Percentiles rank a stretch among this genome's conserved stretches.
Evolutionary conservation across 2,113 vertebrate genomes (phyloP).

Genomic region (Hymenochirus boettgeri): DNA sequence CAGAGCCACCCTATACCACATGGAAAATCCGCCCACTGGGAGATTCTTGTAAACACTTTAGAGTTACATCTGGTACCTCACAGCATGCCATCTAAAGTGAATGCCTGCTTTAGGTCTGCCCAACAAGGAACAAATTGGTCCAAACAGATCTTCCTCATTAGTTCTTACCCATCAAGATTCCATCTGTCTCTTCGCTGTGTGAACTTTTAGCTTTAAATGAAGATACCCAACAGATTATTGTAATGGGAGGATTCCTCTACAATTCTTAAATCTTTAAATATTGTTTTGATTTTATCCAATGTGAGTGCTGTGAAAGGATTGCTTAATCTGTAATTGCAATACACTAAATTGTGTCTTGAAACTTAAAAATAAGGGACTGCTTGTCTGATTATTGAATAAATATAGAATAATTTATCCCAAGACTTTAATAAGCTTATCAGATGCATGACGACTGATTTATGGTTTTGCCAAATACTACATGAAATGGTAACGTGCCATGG

Average conservation of each 20-base stretch:
- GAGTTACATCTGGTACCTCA: constrained; percentile 97
- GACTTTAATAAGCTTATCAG: neutral
- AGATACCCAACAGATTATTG: constrained; percentile 63
- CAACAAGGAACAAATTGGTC: constrained; percentile 89
- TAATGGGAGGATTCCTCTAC: constrained; percentile 39
- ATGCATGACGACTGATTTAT: neutral
- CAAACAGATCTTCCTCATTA: constrained; percentile 85
- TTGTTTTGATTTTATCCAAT: neutral
- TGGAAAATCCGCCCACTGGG: constrained; percentile 92
- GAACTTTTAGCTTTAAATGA: constrained; percentile 86
- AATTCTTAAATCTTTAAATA: neutral
- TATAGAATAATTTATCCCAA: neutral
- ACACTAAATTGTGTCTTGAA: neutral
- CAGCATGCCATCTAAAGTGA: constrained; percentile 66
- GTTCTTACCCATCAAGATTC: constrained; percentile 89
- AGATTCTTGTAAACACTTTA: constrained; percentile 83
- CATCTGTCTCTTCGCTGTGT: constrained; percentile 89
- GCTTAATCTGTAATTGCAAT: neutral
- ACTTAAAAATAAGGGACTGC: neutral
- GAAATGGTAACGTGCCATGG: neutral
- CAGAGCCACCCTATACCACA: constrained; percentile 83
- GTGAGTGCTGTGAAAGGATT: neutral
- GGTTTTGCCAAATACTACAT: neutral
- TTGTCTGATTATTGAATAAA: constrained; percentile 1
- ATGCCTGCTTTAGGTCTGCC: constrained; percentile 75